Evolutionary conservation across 2,797 vertebrate species (phyloP).

Genomic region (Myotis findleyi): DNA sequence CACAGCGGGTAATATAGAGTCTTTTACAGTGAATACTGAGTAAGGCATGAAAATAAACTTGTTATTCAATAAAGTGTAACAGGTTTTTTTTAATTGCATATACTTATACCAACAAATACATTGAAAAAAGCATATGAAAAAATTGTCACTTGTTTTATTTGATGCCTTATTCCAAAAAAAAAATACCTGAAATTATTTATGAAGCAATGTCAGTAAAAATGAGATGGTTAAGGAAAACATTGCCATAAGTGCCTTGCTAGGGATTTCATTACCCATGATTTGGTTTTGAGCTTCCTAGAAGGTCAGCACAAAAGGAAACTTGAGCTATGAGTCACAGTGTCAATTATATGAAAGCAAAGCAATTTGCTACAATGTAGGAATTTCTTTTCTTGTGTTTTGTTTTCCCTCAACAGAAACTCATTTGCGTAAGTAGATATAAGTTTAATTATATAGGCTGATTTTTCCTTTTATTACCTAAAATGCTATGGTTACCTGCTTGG

Average conservation of each 20-base stretch:
- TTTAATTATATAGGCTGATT: not conserved
- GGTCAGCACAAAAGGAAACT: not conserved
- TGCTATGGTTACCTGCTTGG: not conserved
- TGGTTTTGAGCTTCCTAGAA: constrained; percentile 28
- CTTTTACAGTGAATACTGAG: not conserved
- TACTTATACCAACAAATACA: not conserved
- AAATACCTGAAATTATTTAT: not conserved
- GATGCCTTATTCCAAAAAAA: not conserved
- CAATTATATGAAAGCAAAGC: constrained; percentile 40
- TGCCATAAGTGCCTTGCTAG: not conserved
- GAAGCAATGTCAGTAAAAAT: constrained; percentile 13
- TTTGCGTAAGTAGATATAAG: not conserved
- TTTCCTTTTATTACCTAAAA: constrained; percentile 18
- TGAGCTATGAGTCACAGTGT: not conserved
- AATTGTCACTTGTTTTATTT: constrained; percentile 19
- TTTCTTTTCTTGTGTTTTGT: not conserved
- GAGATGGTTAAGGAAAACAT: not conserved
- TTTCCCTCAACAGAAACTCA: not conserved
- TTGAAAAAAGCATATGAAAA: not conserved
- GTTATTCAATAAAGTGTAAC: not conserved
- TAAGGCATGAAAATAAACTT: not conserved
- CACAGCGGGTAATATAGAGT: not conserved
- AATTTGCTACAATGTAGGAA: not conserved
- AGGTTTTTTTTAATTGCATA: not conserved
- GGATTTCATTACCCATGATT: not conserved